These are phyloP conservation scores for pig (Sus scrofa) DNA, from an alignment of 2,113 vertebrate species.

Conservation along the genomic window DNA sequence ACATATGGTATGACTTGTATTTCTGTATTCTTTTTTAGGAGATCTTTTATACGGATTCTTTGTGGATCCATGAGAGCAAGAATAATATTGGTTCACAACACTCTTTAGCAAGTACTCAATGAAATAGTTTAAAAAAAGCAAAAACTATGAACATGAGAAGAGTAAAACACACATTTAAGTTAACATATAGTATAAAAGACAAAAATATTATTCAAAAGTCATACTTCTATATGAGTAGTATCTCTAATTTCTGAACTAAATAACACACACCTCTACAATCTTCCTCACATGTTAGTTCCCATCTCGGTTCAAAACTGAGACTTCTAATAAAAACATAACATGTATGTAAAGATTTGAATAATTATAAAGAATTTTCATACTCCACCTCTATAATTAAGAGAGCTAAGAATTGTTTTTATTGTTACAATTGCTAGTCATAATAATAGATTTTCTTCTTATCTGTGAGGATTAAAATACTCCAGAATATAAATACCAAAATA, in stretches of 20 bases:
- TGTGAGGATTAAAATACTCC: not conserved
- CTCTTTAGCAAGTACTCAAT: not conserved
- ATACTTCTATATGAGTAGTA: not conserved
- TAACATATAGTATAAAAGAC: not conserved
- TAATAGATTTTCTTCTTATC: not conserved
- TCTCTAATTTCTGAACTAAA: not conserved
- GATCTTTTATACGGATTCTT: not conserved
- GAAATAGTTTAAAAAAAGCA: conserved; percentile 50
- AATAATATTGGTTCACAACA: not conserved
- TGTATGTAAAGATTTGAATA: not conserved
- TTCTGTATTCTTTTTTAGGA: not conserved
- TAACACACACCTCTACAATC: not conserved
- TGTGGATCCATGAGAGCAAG: not conserved
- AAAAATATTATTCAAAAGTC: not conserved
- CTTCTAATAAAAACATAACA: not conserved
- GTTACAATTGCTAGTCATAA: not conserved
- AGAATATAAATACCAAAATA: not conserved
- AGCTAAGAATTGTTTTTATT: not conserved
- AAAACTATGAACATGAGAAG: not conserved
- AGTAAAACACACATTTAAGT: conserved; percentile 18
- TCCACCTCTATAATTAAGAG: not conserved
- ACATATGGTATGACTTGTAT: not conserved
- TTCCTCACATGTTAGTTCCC: not conserved
- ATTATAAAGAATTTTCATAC: not conserved
- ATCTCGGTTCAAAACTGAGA: not conserved